Conservation (phyloP, 1,140 invertebrate species). For the Rhagoletis zephyria region DNA sequence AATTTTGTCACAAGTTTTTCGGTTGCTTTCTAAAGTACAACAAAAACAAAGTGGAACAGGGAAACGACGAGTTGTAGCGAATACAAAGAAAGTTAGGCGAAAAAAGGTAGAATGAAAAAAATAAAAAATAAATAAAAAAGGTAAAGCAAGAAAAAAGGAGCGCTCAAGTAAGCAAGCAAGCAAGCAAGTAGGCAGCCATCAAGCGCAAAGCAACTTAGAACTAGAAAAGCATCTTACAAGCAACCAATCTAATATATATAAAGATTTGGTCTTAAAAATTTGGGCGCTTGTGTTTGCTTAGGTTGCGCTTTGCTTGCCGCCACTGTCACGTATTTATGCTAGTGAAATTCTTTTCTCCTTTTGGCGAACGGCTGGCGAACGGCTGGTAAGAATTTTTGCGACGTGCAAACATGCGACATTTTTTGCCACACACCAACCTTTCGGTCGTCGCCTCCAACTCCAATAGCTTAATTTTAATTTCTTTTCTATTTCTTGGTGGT, state of each 20-base stretch:
- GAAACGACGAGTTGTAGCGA: neutral
- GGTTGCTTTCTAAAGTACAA: constrained; percentile 4
- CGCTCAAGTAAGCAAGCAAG: neutral
- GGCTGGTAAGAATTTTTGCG: neutral
- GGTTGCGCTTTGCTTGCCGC: neutral
- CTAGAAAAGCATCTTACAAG: neutral
- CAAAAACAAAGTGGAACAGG: neutral
- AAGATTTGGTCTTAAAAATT: neutral
- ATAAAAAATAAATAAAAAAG: neutral
- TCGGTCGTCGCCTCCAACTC: neutral
- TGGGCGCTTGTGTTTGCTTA: constrained; percentile 8
- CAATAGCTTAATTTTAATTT: constrained; percentile 41
- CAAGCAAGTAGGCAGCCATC: neutral
- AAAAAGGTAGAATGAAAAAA: neutral
- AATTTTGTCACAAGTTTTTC: constrained; percentile 37
- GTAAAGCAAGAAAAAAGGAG: neutral
- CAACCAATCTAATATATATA: neutral
- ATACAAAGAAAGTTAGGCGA: neutral
- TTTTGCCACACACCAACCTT: neutral
- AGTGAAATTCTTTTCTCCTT: neutral
- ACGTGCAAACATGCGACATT: constrained; percentile 25
- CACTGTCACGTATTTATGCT: neutral
- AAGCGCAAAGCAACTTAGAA: neutral
- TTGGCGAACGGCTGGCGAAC: neutral
- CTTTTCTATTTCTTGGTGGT: constrained; percentile 21